Evolutionary conservation across 2,113 vertebrate genomes (phyloP).

Genomic region (Gymnobelideus leadbeateri): DNA sequence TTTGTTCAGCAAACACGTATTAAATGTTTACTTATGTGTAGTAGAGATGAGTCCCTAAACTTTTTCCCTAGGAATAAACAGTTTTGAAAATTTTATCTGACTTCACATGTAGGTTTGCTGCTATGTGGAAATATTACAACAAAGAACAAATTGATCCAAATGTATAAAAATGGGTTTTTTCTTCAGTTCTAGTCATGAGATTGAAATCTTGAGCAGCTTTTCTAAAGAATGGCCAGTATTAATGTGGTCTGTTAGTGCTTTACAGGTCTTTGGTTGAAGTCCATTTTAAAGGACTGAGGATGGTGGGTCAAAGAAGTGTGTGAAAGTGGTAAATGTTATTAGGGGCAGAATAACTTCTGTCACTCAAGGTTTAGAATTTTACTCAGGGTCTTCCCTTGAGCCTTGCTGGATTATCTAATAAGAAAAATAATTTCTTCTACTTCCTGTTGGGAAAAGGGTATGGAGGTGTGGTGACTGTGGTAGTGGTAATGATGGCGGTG

Average conservation of each 20-base stretch:
- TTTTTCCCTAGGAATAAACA: neutral
- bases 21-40: neutral
- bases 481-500: neutral
- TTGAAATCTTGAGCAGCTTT: neutral
- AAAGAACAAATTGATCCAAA: neutral
- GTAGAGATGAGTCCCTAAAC: neutral
- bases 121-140: neutral
- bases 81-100: neutral
- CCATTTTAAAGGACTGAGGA: slow-evolving; percentile 30
- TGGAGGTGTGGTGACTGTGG: neutral
- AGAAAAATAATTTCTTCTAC: neutral
- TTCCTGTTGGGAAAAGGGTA: neutral
- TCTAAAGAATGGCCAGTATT: neutral
- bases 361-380: slow-evolving; percentile 41
- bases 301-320: neutral
- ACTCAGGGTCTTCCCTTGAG: slow-evolving; percentile 15
- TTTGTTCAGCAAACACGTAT: neutral
- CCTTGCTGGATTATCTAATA: slow-evolving; percentile 1
- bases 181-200: neutral
- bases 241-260: neutral
- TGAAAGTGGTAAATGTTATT: slow-evolving; percentile 17
- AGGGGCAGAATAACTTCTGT: slow-evolving; percentile 22
- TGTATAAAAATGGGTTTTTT: neutral
- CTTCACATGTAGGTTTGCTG: neutral
- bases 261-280: slow-evolving; percentile 51